phyloP scores from a whole-genome alignment of 2,113 vertebrate species.

The Gadus macrocephalus region DNA sequence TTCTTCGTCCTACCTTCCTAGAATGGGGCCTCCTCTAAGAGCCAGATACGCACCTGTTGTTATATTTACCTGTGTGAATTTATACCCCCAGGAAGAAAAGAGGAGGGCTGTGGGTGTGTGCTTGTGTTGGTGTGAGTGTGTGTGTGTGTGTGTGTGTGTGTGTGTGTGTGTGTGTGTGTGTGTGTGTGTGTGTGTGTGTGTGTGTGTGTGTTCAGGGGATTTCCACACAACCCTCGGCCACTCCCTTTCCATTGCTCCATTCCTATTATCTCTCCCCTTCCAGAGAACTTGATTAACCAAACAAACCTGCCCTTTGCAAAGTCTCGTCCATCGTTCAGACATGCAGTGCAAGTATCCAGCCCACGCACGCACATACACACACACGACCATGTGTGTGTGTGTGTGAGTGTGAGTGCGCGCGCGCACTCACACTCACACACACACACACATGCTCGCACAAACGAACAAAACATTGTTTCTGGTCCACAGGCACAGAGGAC shows the following conservation, averaged over 20 bases:
- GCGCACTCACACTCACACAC: too few relatives aligned
- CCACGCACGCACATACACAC: too few relatives aligned
- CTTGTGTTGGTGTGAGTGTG: background rate
- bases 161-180: background rate
- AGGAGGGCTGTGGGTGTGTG: background rate
- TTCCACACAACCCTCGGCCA: background rate
- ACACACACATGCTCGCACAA: too few relatives aligned
- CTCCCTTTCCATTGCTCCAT: background rate
- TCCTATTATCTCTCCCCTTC: background rate
- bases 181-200: background rate
- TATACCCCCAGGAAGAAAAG: background rate
- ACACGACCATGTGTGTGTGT: too few relatives aligned
- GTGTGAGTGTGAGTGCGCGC: too few relatives aligned
- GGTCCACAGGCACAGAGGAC: too few relatives aligned
- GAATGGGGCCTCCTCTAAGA: background rate
- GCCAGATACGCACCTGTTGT: background rate
- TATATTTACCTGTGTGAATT: conserved; percentile 3
- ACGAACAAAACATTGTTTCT: too few relatives aligned
- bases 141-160: background rate
- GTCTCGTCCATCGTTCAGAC: too few relatives aligned
- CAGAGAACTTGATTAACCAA: conserved; percentile 1
- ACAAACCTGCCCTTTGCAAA: background rate
- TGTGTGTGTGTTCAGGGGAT: background rate
- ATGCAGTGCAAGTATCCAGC: too few relatives aligned
- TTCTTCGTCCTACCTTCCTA: background rate